These are phyloP conservation scores for Thamnophis sirtalis DNA, from an alignment of 2,113 vertebrate genomes.

Conservation along the genomic window DNA sequence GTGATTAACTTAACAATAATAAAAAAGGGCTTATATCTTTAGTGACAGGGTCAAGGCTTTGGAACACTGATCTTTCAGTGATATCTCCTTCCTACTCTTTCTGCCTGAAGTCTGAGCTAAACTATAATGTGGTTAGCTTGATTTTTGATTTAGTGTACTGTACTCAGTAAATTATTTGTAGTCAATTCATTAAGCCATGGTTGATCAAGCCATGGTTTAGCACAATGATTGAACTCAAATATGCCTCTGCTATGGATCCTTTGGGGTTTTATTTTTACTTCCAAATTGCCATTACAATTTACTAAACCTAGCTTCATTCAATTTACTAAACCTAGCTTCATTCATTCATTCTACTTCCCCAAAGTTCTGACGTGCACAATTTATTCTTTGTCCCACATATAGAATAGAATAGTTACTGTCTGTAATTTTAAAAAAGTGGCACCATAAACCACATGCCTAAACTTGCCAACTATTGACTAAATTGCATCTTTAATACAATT, in stretches of 20 bases:
- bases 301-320: not conserved
- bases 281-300: not conserved
- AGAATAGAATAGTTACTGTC: not conserved
- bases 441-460: not conserved
- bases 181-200: not conserved
- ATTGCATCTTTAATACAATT: not conserved
- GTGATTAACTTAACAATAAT: not conserved
- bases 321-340: not conserved
- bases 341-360: too few relatives aligned
- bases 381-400: not conserved
- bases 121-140: not conserved
- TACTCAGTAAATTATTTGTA: not conserved
- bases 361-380: not conserved
- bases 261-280: not conserved
- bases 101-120: not conserved
- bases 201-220: not conserved
- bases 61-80: not conserved
- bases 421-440: not conserved
- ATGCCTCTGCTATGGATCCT: not conserved
- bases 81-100: not conserved
- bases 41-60: not conserved
- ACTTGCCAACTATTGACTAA: not conserved
- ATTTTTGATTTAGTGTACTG: not conserved
- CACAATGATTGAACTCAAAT: not conserved
- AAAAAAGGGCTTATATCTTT: not conserved